These are phyloP conservation scores for Aspidoscelis tigris DNA, from an alignment of 2,113 vertebrate species.

Conservation along the genomic window DNA sequence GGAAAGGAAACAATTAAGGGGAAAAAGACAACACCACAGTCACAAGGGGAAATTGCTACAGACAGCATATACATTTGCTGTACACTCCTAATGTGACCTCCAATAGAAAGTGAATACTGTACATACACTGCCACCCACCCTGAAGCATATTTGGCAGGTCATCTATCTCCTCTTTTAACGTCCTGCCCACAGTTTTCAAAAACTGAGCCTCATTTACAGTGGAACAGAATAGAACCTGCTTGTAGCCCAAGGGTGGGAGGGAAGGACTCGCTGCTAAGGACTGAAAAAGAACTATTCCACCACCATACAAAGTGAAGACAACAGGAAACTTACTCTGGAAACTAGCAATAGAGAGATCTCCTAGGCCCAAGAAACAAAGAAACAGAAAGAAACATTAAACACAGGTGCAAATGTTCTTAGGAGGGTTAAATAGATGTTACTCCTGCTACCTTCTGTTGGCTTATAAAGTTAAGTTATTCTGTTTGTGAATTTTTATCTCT, in stretches of 20 bases:
- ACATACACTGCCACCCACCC: background rate
- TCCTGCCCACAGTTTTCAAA: constrained; percentile 17
- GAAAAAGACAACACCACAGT: background rate
- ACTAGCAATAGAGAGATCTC: constrained; percentile 90
- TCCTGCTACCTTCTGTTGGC: background rate
- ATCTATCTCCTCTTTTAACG: background rate
- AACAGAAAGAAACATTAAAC: constrained; percentile 52
- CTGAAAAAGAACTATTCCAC: constrained; percentile 50
- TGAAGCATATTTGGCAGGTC: constrained; percentile 5
- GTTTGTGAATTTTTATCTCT: background rate
- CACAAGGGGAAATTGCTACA: background rate
- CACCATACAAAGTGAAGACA: constrained; percentile 55
- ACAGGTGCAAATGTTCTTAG: constrained; percentile 15
- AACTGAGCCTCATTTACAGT: background rate
- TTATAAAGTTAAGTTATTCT: background rate
- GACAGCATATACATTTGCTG: background rate
- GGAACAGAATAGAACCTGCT: background rate
- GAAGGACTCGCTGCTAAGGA: constrained; percentile 40
- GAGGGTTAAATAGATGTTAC: background rate
- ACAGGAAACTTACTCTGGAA: constrained; percentile 86
- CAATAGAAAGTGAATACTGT: background rate
- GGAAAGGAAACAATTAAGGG: background rate
- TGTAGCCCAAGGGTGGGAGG: constrained; percentile 28
- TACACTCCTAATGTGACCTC: background rate
- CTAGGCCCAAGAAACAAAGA: constrained; percentile 68